Evolutionary conservation across 2,888 invertebrate genomes (phyloP).

Genomic region (Pecten maximus): DNA sequence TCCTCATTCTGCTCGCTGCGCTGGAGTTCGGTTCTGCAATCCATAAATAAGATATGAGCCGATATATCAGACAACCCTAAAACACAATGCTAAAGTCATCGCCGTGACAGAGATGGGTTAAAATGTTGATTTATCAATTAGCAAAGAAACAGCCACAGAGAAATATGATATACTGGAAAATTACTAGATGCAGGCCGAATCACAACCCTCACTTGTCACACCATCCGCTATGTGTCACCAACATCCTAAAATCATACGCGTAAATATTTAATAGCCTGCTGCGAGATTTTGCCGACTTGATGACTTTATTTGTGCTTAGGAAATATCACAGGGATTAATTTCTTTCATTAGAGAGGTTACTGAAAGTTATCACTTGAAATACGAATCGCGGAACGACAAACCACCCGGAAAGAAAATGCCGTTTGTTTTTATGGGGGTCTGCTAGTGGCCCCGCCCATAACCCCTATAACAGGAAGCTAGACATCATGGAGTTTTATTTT

Average conservation of each 20-base stretch:
- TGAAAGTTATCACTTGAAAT: not conserved
- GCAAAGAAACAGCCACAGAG: constrained; percentile 26
- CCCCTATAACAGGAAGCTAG: constrained; percentile 4
- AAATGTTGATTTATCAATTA: constrained; percentile 35
- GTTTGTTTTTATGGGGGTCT: not conserved
- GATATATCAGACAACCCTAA: not conserved
- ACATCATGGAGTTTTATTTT: constrained; percentile 21
- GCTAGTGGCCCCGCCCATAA: constrained; percentile 17
- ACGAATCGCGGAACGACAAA: not conserved
- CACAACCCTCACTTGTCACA: constrained; percentile 8
- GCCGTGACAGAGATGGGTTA: not conserved
- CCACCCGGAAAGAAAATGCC: constrained; percentile 23
- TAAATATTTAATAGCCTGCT: constrained; percentile 30
- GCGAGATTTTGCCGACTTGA: not conserved
- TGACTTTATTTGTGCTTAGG: constrained; percentile 25
- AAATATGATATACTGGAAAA: constrained; percentile 33
- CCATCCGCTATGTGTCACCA: constrained; percentile 13
- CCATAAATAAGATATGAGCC: not conserved
- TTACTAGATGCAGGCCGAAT: constrained; percentile 30
- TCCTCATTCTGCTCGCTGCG: not conserved
- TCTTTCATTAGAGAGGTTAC: constrained; percentile 26
- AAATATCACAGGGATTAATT: constrained; percentile 26
- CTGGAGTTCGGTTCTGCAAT: not conserved
- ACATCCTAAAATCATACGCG: constrained; percentile 11
- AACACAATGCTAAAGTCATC: constrained; percentile 13